Base-by-base conservation (phyloP, 2,797 vertebrate species). In the Tadarida brasiliensis region DNA sequence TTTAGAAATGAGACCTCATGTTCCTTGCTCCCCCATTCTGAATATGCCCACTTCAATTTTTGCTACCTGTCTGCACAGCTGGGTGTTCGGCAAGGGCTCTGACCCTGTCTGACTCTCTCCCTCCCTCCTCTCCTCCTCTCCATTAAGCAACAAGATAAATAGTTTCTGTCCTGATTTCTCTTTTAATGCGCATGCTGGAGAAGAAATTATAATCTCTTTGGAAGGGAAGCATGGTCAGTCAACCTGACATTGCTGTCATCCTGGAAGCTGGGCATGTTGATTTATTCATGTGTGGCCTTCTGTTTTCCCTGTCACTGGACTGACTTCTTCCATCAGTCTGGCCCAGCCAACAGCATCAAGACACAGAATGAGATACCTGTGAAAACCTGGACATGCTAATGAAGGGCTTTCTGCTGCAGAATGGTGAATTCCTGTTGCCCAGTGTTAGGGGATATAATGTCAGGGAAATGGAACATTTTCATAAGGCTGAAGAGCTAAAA, bases 91-190 rank as follows among this genome's bases (percentile, higher is more conserved):
- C 47, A 67, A 91, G 91, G 76, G 68, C 74, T 84, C 67, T 83
- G 94, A 92, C 94, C 92, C 93, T 73, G 80, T 51, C 90, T 94
- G 65, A 57, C 15, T 57, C 54, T 61, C 68, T 89, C 67, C 24
- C 30, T 54, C 49, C 71, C 44, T 47, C 30, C 24, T 78, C 63
- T 39, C 28, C 24, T 59, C n/a, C 47, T 77, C 82, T 90, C 92
- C 82, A 92, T 89, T 92, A 94, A 94, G 90, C 39, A 88, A 30
- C 67, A 95, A 95, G 96, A 97, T 90, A 95, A 96, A 92, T 92
- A 93, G 84, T 61, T 67, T 90, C 49, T 57, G 71, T 96, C 84
- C 51, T 14, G 67, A 87, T 91, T 85, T 80, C 63, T 96, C 96
- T 91, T 74, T 80, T 76, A 95, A 91, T 85, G 67, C 83, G 90